phyloP scores from a whole-genome alignment of 2,797 vertebrate genomes.

The Lophotriccus pileatus region DNA sequence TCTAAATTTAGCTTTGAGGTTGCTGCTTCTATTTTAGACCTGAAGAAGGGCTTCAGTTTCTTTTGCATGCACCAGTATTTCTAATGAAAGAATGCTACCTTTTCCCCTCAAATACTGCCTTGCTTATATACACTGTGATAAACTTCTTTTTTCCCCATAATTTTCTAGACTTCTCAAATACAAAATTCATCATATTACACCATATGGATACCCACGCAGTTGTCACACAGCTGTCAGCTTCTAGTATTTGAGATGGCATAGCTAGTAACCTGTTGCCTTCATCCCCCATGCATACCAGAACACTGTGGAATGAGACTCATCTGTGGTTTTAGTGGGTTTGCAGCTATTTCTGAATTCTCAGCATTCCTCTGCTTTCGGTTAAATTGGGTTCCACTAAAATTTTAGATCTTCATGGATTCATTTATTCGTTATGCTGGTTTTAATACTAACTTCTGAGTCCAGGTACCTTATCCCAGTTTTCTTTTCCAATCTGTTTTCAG shows the following conservation, averaged over 20 bases:
- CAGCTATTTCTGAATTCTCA: slow-evolving; percentile 34
- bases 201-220: slow-evolving; percentile 53
- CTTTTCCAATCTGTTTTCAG: background rate
- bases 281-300: background rate
- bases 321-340: slow-evolving; percentile 14
- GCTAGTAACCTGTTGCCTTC: slow-evolving; percentile 46
- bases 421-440: background rate
- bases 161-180: slow-evolving; percentile 30
- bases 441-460: background rate
- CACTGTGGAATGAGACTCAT: background rate
- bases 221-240: slow-evolving; percentile 62
- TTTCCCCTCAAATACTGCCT: background rate
- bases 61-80: background rate
- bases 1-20: slow-evolving; percentile 10
- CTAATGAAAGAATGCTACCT: slow-evolving; percentile 35
- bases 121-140: background rate
- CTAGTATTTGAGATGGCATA: slow-evolving; percentile 24
- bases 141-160: background rate
- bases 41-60: background rate
- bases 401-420: background rate
- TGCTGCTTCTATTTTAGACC: background rate
- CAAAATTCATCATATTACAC: slow-evolving; percentile 12
- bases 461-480: background rate
- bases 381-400: background rate
- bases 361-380: background rate